Evolutionary conservation across 2,113 vertebrate genomes (phyloP).

Genomic region (Hylia prasina): DNA sequence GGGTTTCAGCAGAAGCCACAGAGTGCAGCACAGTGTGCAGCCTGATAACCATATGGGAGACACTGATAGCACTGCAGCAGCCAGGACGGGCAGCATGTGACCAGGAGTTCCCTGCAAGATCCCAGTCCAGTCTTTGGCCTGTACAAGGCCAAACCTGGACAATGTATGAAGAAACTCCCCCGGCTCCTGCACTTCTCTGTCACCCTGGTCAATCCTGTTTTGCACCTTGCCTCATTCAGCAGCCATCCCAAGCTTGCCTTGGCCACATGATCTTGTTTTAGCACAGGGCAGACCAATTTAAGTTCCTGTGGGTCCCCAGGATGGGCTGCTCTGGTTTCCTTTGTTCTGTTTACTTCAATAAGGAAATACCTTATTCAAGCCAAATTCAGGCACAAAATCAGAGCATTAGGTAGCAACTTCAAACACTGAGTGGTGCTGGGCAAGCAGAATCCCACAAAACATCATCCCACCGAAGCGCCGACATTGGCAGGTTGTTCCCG

Average conservation of each 20-base stretch:
- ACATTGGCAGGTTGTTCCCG: accelerated
- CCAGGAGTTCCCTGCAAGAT: background rate
- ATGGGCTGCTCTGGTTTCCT: background rate
- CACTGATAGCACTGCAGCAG: background rate
- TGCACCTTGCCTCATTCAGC: background rate
- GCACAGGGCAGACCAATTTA: background rate
- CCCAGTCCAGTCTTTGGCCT: background rate
- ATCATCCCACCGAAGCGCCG: background rate
- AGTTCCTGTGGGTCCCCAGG: accelerated
- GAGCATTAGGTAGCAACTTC: background rate
- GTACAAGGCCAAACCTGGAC: background rate
- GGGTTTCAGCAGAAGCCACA: background rate
- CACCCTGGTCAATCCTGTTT: background rate
- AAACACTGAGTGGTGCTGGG: background rate
- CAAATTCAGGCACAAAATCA: background rate
- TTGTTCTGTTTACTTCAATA: background rate
- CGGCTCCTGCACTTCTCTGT: background rate
- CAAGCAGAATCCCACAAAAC: background rate
- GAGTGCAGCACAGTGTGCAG: background rate
- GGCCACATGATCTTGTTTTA: background rate
- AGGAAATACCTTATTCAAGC: background rate
- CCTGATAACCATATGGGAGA: background rate
- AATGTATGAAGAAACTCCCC: background rate
- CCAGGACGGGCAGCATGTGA: accelerated
- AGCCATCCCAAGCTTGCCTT: background rate